These are phyloP conservation scores for Mesocentrotus franciscanus DNA, from an alignment of 53 echinoderm and acorn worm genomes.

Conservation along the genomic window DNA sequence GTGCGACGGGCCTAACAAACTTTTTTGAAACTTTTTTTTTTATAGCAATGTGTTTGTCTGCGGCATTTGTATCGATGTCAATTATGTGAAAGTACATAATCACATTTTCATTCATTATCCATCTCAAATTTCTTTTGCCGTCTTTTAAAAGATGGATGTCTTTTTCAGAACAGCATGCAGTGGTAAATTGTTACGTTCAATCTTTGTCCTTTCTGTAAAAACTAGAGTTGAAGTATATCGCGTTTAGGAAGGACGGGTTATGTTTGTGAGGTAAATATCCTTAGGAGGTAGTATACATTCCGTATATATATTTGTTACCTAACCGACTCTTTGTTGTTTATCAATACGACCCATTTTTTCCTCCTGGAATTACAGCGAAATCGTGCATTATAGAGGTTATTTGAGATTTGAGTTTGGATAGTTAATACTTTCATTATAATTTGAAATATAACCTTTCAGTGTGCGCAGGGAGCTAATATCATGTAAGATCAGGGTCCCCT, in stretches of 20 bases:
- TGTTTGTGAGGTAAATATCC: background rate
- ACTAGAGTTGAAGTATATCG: background rate
- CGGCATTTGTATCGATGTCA: background rate
- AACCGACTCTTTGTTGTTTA: background rate
- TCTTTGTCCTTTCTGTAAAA: background rate
- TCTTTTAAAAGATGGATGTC: background rate
- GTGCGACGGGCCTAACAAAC: too few relatives aligned
- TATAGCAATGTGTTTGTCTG: too few relatives aligned
- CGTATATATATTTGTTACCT: background rate
- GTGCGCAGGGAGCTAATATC: too few relatives aligned
- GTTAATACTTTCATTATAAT: background rate
- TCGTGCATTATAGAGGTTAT: background rate
- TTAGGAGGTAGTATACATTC: background rate
- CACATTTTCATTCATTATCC: too few relatives aligned
- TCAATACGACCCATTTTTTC: background rate
- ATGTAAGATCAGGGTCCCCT: too few relatives aligned
- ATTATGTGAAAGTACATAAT: too few relatives aligned
- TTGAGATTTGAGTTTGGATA: background rate
- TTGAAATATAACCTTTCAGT: too few relatives aligned
- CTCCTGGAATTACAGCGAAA: background rate
- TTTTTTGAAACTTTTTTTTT: too few relatives aligned
- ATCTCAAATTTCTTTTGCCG: background rate
- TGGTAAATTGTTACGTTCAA: background rate
- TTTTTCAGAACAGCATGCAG: background rate
- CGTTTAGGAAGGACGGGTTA: background rate